Conservation (phyloP, 2,888 invertebrate species). For the Amblyteles armatorius region DNA sequence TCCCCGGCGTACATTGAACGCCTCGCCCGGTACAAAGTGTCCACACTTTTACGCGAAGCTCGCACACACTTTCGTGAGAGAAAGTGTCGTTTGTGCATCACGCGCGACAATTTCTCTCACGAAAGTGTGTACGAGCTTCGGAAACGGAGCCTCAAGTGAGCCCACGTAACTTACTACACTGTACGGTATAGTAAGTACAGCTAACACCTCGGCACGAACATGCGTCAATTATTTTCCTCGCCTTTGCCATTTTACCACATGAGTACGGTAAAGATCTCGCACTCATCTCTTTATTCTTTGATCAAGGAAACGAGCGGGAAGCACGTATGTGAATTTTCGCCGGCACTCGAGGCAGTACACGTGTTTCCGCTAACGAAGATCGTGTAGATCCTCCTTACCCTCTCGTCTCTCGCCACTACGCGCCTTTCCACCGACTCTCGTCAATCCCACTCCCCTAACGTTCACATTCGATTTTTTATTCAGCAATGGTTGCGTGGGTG, state of each 20-base stretch:
- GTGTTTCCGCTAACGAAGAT: slow-evolving; percentile 16
- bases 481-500: background rate
- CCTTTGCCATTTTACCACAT: background rate
- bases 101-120: too few relatives aligned
- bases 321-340: background rate
- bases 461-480: slow-evolving; percentile 34
- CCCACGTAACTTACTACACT: background rate
- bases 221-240: background rate
- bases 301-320: background rate
- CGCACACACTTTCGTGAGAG: slow-evolving; percentile 6
- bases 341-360: background rate
- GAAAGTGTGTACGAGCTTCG: too few relatives aligned
- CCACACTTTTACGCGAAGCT: slow-evolving; percentile 36
- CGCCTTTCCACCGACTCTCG: slow-evolving; percentile 27
- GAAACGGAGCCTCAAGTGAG: background rate
- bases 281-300: background rate
- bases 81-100: slow-evolving; percentile 27
- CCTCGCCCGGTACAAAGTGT: slow-evolving; percentile 29
- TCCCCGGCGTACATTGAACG: slow-evolving; percentile 46
- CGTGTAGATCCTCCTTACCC: background rate
- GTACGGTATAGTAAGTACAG: background rate
- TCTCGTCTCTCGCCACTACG: slow-evolving; percentile 14
- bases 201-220: background rate
- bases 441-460: slow-evolving; percentile 10
- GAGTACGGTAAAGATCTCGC: background rate